Base-by-base conservation (phyloP, 64 coral and sea anemone genomes). In the Porites australiensis region DNA sequence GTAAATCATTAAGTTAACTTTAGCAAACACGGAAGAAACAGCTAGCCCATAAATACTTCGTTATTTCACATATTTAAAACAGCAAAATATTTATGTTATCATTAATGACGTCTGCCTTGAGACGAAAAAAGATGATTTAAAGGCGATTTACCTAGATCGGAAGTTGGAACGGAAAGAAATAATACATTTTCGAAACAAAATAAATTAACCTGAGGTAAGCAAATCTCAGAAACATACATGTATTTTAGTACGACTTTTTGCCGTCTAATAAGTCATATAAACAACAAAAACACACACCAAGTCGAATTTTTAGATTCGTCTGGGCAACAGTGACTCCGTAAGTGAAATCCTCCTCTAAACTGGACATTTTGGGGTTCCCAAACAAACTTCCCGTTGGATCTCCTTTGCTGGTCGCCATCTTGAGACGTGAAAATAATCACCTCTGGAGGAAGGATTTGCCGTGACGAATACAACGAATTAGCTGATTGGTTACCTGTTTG, bases 261-360 rank as follows among this genome's bases (percentile, higher is more conserved):
- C 2, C 8, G 22, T 54, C 22, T 23, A 80, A 22, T 49, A 62
- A 45, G 10, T 12, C 3, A 8, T 37, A 13, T 3, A 16, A 13
- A 72, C 1, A n/a, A n/a, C 8, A 37, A 45, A 18, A 75, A 54
- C 74, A 82, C 94, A 89, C 83, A 99, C 98, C 98, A 87, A 99
- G 88, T 21, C 98, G 88, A 75, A 96, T 82, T 16, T 96, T 87
- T 46, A 99, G 89, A 59, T 96, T 99, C 64, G 98, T 96, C 68
- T 99, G 98, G 43, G 98, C 98, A 13, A 99, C 98, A 52, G 98
- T 99, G 46, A 99, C 98, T 71, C 94, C 94, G 79, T 99, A 94
- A 71, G 88, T 96, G 50, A 99, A 99, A 87, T 99, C 98, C 15
- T 99, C 98, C 66, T 99, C 98, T 62, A 96, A 82, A 91, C 76